Evolutionary conservation across 2,888 invertebrate genomes (phyloP).

Genomic region (Agrilus biguttatus): DNA sequence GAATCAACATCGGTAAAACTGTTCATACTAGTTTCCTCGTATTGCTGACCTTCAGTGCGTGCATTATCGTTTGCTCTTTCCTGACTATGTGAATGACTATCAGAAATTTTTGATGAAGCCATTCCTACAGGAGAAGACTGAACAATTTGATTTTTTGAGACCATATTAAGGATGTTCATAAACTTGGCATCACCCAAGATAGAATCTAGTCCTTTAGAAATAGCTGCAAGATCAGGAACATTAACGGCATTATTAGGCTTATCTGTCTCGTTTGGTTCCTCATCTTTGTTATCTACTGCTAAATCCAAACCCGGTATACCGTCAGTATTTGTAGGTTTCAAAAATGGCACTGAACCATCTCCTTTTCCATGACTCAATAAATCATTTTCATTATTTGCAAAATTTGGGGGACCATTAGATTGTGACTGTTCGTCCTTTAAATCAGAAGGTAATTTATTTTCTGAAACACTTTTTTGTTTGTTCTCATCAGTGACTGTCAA

Average conservation of each 20-base stretch:
- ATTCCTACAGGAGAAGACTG: too few relatives aligned
- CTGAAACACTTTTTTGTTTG: too few relatives aligned
- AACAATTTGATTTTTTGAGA: constrained; percentile 23
- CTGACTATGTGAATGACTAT: too few relatives aligned
- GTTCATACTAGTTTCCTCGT: too few relatives aligned
- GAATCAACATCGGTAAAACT: too few relatives aligned
- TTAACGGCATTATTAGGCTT: constrained; percentile 18
- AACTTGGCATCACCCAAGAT: constrained; percentile 50
- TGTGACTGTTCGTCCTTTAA: too few relatives aligned
- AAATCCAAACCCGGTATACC: constrained; percentile 64
- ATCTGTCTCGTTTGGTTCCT: constrained; percentile 13
- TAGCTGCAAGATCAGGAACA: constrained; percentile 38
- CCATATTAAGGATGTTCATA: constrained; percentile 41
- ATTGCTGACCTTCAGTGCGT: too few relatives aligned
- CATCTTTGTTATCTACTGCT: constrained; percentile 33
- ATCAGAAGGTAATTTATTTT: neutral
- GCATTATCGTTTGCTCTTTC: too few relatives aligned
- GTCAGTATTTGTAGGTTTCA: constrained; percentile 19
- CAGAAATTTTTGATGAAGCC: too few relatives aligned
- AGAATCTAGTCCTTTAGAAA: constrained; percentile 45
- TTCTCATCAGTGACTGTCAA: too few relatives aligned
- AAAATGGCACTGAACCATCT: neutral
- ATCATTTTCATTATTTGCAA: neutral
- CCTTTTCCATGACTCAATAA: neutral
- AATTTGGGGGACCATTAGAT: neutral